These are phyloP conservation scores for Cranoglanis bouderius DNA, from an alignment of 2,113 vertebrate species.

Conservation along the genomic window DNA sequence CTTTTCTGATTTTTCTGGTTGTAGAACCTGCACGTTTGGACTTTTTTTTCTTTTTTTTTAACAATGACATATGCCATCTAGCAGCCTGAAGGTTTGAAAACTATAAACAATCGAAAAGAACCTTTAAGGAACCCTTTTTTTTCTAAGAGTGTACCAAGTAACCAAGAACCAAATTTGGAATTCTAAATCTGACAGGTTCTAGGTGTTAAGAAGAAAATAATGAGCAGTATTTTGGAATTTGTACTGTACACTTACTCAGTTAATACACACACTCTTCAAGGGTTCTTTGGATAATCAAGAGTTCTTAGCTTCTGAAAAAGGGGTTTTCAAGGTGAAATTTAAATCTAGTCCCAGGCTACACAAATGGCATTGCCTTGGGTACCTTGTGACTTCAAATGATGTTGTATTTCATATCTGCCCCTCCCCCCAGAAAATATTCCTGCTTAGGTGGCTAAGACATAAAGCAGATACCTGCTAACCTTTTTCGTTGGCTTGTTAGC, in stretches of 20 bases:
- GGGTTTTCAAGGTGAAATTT: background rate
- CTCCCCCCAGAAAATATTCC: background rate
- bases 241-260: background rate
- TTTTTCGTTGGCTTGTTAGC: background rate
- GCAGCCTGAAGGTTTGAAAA: background rate
- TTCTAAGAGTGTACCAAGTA: background rate
- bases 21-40: background rate
- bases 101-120: background rate
- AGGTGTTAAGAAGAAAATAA: background rate
- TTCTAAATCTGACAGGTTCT: background rate
- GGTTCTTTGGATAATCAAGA: background rate
- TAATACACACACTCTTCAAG: background rate
- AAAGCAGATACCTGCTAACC: background rate
- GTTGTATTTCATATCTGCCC: background rate
- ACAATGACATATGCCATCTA: no score
- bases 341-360: background rate
- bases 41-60: no score
- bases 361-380: background rate
- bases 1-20: background rate
- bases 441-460: background rate
- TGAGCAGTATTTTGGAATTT: background rate
- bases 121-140: background rate
- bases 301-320: background rate
- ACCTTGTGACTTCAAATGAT: background rate
- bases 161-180: background rate